Conservation (phyloP, 2,113 vertebrate species). For the Nibea albiflora region DNA sequence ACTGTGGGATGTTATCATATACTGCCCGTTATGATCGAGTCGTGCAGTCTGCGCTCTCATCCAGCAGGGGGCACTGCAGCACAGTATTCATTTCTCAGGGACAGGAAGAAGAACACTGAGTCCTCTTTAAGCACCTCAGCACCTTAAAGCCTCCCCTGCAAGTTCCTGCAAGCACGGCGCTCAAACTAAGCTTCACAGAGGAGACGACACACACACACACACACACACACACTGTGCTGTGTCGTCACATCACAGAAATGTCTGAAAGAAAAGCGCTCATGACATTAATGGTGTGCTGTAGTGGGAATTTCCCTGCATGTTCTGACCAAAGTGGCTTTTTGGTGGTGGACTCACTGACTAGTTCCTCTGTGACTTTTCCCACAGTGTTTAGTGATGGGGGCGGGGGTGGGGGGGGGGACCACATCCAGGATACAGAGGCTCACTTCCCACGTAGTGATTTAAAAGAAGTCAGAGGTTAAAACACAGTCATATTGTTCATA, state of each 20-base stretch:
- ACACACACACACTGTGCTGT: not conserved
- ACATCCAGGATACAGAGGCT: slow-evolving; percentile 57
- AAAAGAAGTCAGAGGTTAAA: slow-evolving; percentile 56
- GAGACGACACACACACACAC: too few species aligned
- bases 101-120: not conserved
- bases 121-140: too few species aligned
- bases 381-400: slow-evolving; percentile 23
- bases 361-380: slow-evolving; percentile 48
- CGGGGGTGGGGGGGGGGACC: slow-evolving; percentile 9
- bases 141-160: not conserved
- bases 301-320: slow-evolving; percentile 1
- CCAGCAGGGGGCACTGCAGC: slow-evolving; percentile 68
- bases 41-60: not conserved
- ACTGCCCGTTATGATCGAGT: not conserved
- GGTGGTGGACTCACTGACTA: slow-evolving; percentile 3
- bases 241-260: not conserved
- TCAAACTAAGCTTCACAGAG: not conserved
- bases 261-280: not conserved
- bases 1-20: not conserved
- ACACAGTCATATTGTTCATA: slow-evolving; percentile 14
- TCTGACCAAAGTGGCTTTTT: not conserved
- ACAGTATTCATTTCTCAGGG: not conserved
- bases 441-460: slow-evolving; percentile 44
- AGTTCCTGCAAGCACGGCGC: not conserved
- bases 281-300: not conserved